Base-by-base conservation (phyloP, 1,140 invertebrate genomes). In the Musca domestica region DNA sequence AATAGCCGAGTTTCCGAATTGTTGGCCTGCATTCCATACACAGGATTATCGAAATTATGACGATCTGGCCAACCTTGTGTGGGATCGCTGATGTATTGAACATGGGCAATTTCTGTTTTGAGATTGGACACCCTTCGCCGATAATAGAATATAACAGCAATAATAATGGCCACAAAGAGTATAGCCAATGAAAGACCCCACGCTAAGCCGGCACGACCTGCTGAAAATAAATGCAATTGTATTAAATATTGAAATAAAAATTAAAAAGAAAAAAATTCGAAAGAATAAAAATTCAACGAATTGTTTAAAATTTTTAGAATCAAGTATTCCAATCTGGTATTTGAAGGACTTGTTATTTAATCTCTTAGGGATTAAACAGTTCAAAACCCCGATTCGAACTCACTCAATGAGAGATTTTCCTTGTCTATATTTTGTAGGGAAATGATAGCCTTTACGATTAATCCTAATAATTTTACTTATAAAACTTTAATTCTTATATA, bases 1-100 rank as follows among this genome's bases (percentile, higher is more conserved):
- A 89, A 76, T 0, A 86, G 86, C n/a, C 86, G 83, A 0, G 87
- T 85, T 49, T 89, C 87, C 0, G 82, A 81, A 23, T 84, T 83
- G 22, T n/a, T 41, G 19, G 83, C 83, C 82, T 91, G 88, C 82
- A 89, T 92, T 0, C 92, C 90, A 81, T 95, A 96, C 2, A 95
- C 92, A 0, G 94, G 94, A 86, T 96, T 96, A 81, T 95, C 94
- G 82, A 96, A 95, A 82, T 96, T 94, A 79, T 93, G 92, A 71
- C 89, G 89, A 78, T 94, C 92, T 71, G 89, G 86, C 72, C 88
- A 86, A 46, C 82, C 83, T 52, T 84, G 82, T 34, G 64, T 73
- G 1, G 92, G 90, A 74, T 95, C 90, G n/a, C 89, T 90, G n/a
- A 88, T 92, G 77, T 95, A 96, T 72, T 94, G 91, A 2, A 95